Base-by-base conservation (phyloP, 2,797 vertebrate genomes). In the Periophthalmus magnuspinnatus region DNA sequence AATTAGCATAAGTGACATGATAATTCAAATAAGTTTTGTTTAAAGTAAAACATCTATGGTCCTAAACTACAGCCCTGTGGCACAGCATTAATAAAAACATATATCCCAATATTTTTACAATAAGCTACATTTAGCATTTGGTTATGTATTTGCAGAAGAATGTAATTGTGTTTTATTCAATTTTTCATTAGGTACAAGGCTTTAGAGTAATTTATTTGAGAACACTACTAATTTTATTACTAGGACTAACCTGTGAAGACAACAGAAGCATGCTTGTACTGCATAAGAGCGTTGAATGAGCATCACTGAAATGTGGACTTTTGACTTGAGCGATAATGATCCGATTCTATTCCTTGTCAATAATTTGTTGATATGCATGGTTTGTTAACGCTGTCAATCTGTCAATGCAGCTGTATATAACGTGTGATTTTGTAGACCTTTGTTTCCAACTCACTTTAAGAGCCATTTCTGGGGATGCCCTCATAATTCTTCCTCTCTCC, bases 401-500 rank as follows among this genome's bases (percentile, higher is more conserved):
- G 72, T 82, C 33, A 69, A 59, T 74, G 36, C 36, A 66, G 56
- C 57, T 71, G 59, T 72, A 62, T 32, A 65, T 65, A 62, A 71
- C 24, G 14, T 65, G 47, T 64, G 62, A 33, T 65, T 65, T 65
- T 41, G 72, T 76, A 59, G 7, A 69, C 65, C 72, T 71, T 66
- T 47, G 54, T 7, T 63, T 58, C 65, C 66, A 56, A 57, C 67
- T 70, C 67, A 65, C 19, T 65, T 65, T 33, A 33, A 65, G 63
- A 58, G 59, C 77, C 71, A 72, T 79, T 78, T 77, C 62, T 34
- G 72, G 86, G 79, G 72, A 84, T 50, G 4, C 75, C 84, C 81
- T 75, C 86, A 65, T 16, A 38, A 45, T 79, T 87, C 86, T 82
- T 88, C 87, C 89, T 91, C 88, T 84, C 86, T 88, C 84, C 82